Base-by-base conservation (phyloP, 2,113 vertebrate species). In the Rallus limicola region DNA sequence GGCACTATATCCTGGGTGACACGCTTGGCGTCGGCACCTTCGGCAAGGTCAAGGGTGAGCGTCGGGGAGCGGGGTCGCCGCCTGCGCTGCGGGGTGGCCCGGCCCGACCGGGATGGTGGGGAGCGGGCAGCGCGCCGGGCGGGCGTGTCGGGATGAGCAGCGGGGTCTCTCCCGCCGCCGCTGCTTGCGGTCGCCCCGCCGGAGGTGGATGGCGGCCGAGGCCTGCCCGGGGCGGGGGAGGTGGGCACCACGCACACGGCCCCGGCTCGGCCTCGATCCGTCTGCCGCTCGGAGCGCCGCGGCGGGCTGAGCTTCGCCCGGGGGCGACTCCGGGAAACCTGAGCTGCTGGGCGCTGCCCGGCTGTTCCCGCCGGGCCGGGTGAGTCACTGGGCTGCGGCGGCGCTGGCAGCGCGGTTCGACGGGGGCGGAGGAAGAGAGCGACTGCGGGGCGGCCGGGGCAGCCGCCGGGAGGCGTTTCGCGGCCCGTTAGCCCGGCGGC, bases 11-110 rank as follows among this genome's bases (percentile, higher is more conserved):
- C 84, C 94, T 99, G 52, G 99, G 99, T 18, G 99, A 99, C 91
- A 99, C 99, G 33, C 98, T 99, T 15, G 99, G 99, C 56, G 99
- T 99, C 70, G 99, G 99, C 68, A 99, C 99, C 34, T 99, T 99
- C 92, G 99, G 99, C 64, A 99, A 99, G 98, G 99, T 99, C 85
- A 99, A 99, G 98, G 99, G 99, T 99, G 97, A 93, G 98, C 80
- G 53, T 50, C 15, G 59, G 84, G 44, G 64, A 13, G 31, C 10
- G n/a, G 36, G 10, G 23, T 42, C 31, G 9, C 48, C 4, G 5
- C 52, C 23, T 28, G 44, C 23, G 38, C 29, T 13, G 36, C 5
- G 10, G 33, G 20, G 33, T 10, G 14, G 14, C 11, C 4, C 3
- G 21, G 53, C 20, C 6, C 24, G 0, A 8, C 3, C 42, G 25